Base-by-base conservation (phyloP, 2,888 invertebrate species). In the Macrophya alboannulata region DNA sequence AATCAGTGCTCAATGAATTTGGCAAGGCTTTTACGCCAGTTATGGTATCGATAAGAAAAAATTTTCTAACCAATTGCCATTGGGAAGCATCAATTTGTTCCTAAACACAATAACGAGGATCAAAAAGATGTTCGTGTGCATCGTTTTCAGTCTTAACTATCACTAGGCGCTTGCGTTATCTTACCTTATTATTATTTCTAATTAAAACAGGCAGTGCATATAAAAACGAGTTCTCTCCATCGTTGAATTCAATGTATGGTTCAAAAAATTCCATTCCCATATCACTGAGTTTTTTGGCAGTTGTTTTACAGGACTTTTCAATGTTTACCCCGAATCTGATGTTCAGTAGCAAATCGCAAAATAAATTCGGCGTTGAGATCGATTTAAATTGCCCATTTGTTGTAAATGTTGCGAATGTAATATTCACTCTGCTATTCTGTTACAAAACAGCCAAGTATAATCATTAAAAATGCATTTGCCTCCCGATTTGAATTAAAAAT, bases 11-110 rank as follows among this genome's bases (percentile, higher is more conserved):
- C 65, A 88, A 84, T 45, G 89, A 87, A 72, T 88, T 89, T 62
- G 90, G 87, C 65, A 90, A 84, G 21, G 90, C 88, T 85, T 87
- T 89, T 51, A 89, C 91, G 43, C 95, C 95, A 88, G 94, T 94
- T 21, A 94, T 89, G 84, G 94, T 95, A 90, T 97, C 97, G 77
- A 96, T 94, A 9, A 97, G 89, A 92, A 96, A 97, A 91, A 97
- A 96, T 86, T 97, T 94, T 87, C 96, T 94, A 0, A 96, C 95
- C 51, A 97, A 91, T 89, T 95, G 95, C 96, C 96, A 97, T 72
- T 95, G 94, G 51, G 94, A 94, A 71, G 92, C 91, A 86, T 95
- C 94, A 37, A 93, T 88, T 43, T 88, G 85, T 59, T 88, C 83
- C 89, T 89, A 74, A 15, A 83, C 71, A 86, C 65, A 87, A 86